Conservation (phyloP, 2,797 vertebrate genomes). For the Erethizon dorsatum region DNA sequence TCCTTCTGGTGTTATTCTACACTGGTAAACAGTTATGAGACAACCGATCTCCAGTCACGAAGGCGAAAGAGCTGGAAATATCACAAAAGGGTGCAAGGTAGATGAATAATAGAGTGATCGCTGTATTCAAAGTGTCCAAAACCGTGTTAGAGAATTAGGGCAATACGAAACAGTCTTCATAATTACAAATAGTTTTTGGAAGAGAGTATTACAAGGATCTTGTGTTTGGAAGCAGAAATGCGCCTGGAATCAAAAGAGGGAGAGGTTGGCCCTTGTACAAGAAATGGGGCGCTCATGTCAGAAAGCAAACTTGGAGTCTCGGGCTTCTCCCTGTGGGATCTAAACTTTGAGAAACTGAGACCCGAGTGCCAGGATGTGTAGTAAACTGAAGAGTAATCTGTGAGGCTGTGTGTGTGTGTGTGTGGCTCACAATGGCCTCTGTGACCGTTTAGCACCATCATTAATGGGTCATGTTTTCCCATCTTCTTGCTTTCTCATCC, state of each 20-base stretch:
- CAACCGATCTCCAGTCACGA: not conserved
- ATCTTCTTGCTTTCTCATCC: not conserved
- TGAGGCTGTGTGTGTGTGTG: not conserved
- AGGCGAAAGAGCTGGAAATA: not conserved
- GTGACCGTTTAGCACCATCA: not conserved
- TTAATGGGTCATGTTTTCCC: not conserved
- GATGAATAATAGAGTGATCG: not conserved
- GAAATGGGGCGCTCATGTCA: not conserved
- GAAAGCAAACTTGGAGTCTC: not conserved
- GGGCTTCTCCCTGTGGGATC: not conserved
- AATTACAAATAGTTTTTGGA: not conserved
- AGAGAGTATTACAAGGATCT: not conserved
- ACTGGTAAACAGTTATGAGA: not conserved
- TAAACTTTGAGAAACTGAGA: not conserved
- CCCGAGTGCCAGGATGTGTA: not conserved
- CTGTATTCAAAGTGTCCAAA: not conserved
- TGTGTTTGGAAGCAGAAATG: not conserved
- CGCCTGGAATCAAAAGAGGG: not conserved
- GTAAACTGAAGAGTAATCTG: not conserved
- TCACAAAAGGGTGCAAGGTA: not conserved
- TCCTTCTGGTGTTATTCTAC: not conserved
- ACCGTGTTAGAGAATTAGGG: not conserved
- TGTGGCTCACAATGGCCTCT: too few species aligned
- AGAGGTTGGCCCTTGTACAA: not conserved
- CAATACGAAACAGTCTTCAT: not conserved